These are phyloP conservation scores for Coregonus sp. DNA, from an alignment of 2,797 vertebrate genomes.

Conservation along the genomic window DNA sequence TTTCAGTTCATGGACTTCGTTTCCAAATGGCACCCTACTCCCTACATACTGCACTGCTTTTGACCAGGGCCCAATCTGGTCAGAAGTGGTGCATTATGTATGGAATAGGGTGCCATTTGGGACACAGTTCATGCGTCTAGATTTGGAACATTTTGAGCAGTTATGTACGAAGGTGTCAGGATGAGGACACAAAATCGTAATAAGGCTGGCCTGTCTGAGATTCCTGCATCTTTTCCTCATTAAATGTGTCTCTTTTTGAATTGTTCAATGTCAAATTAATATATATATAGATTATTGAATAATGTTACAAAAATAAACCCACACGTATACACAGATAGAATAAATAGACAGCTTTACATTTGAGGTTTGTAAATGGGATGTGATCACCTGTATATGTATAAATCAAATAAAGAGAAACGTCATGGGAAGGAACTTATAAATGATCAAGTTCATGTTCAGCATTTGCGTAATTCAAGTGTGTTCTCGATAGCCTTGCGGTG, in stretches of 20 bases:
- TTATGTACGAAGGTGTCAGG: slow-evolving; percentile 40
- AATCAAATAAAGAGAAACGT: not conserved
- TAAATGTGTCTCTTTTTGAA: slow-evolving; percentile 14
- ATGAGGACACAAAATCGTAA: slow-evolving; percentile 26
- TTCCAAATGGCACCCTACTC: not conserved
- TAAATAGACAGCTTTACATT: not conserved
- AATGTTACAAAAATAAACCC: not conserved
- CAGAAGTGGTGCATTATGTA: not conserved
- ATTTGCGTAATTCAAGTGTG: slow-evolving; percentile 35
- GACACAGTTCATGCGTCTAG: slow-evolving; percentile 31
- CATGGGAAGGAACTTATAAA: not conserved
- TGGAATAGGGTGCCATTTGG: not conserved
- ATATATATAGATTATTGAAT: not conserved
- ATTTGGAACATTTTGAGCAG: slow-evolving; percentile 29
- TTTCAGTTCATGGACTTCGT: slow-evolving; percentile 30
- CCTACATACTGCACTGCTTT: too few relatives aligned
- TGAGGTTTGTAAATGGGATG: not conserved
- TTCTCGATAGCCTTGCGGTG: slow-evolving; percentile 50
- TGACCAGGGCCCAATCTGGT: not conserved
- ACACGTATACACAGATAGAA: not conserved
- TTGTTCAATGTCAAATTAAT: slow-evolving; percentile 20
- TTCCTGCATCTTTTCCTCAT: slow-evolving; percentile 7
- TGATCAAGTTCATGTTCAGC: slow-evolving; percentile 6
- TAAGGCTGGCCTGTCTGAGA: slow-evolving; percentile 32
- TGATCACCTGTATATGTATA: not conserved